Conservation (phyloP, 2,113 vertebrate genomes). For the Shinisaurus crocodilurus region DNA sequence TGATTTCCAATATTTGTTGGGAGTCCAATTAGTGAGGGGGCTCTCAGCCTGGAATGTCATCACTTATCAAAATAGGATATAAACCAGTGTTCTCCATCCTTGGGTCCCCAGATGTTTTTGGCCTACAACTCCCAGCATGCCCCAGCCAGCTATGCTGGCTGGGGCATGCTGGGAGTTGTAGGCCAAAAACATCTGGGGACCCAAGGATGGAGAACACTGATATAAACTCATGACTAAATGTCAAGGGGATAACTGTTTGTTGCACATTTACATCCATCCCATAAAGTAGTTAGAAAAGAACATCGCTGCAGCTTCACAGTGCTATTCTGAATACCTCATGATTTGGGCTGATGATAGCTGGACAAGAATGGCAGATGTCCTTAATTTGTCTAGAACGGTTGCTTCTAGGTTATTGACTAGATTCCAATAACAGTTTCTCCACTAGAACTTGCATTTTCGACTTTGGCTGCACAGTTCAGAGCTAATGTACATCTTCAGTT, state of each 20-base stretch:
- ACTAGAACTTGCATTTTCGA: neutral
- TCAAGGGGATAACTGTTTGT: neutral
- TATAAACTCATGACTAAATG: slow-evolving; percentile 34
- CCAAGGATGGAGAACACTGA: too few species aligned
- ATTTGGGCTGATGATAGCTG: neutral
- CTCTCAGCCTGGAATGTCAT: slow-evolving; percentile 34
- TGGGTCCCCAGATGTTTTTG: too few species aligned
- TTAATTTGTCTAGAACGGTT: neutral
- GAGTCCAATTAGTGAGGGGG: slow-evolving; percentile 13
- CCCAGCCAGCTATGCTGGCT: too few species aligned
- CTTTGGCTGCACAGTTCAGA: neutral
- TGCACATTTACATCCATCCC: neutral
- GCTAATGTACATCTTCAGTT: neutral
- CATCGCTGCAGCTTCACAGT: neutral
- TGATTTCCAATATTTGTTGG: slow-evolving; percentile 41
- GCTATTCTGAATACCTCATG: neutral
- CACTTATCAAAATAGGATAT: neutral
- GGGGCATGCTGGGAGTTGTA: too few species aligned
- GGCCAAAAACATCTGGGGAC: too few species aligned
- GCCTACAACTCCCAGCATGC: too few species aligned
- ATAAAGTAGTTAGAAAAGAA: too few species aligned
- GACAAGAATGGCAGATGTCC: neutral
- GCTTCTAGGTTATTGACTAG: too few species aligned
- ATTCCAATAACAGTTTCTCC: neutral
- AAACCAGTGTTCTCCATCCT: too few species aligned